Evolutionary conservation across 2,888 invertebrate species (phyloP).

Genomic region (Crepidodera aurea): DNA sequence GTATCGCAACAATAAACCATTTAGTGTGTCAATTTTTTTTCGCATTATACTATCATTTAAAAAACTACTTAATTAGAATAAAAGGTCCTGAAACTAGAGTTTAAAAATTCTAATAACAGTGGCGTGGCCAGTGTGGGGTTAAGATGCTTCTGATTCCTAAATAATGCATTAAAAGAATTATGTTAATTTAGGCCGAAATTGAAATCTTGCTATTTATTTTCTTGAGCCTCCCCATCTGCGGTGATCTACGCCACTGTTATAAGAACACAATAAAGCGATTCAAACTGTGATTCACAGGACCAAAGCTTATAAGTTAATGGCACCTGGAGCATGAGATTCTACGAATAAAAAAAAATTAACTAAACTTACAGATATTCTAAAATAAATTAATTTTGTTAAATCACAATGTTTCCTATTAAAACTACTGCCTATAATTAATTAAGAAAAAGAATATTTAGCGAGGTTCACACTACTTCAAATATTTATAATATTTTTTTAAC

Average conservation of each 20-base stretch:
- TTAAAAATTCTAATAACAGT: conserved; percentile 19
- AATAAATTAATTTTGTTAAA: conserved; percentile 41
- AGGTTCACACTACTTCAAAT: neutral
- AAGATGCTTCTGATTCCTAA: too few relatives aligned
- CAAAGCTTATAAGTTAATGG: conserved; percentile 33
- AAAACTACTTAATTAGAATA: neutral
- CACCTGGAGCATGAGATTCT: conserved; percentile 25
- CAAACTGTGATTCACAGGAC: conserved; percentile 50
- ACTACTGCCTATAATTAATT: conserved; percentile 2
- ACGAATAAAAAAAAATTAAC: conserved; percentile 26
- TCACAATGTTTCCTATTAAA: conserved; percentile 30
- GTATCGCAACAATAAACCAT: neutral
- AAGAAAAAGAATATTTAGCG: neutral
- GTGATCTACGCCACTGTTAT: too few relatives aligned
- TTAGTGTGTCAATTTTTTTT: neutral
- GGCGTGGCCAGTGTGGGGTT: conserved; percentile 2
- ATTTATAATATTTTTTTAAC: too few relatives aligned
- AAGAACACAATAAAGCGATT: too few relatives aligned
- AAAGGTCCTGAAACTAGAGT: conserved; percentile 49
- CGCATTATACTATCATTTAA: neutral
- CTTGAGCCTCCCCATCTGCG: too few relatives aligned
- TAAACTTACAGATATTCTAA: conserved; percentile 30
- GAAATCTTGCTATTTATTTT: too few relatives aligned
- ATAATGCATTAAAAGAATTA: too few relatives aligned
- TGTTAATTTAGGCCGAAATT: too few relatives aligned